Percentiles rank a stretch among this genome's conserved stretches.
Evolutionary conservation across 2,113 vertebrate species (phyloP).

Genomic region (Crypturellus undulatus): DNA sequence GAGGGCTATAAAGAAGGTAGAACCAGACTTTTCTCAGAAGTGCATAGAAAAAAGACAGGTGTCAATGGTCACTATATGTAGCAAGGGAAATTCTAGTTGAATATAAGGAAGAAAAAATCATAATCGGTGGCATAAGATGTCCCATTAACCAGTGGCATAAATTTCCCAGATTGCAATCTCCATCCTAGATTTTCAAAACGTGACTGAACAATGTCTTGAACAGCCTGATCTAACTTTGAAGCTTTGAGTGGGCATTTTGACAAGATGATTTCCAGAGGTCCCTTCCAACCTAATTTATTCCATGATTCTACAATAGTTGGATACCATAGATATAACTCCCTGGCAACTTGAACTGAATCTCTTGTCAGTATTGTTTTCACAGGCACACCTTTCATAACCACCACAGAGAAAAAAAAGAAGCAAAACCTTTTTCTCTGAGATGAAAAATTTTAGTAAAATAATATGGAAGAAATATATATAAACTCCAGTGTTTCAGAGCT

Average conservation of each 20-base stretch:
- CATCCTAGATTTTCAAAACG: conserved; percentile 16
- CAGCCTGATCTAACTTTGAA: conserved; percentile 24
- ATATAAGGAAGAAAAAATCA: not conserved
- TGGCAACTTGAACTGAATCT: not conserved
- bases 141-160: not conserved
- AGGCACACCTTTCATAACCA: conserved; percentile 60
- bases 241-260: conserved; percentile 16
- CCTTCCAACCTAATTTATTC: conserved; percentile 41
- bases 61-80: not conserved
- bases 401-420: not conserved
- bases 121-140: not conserved
- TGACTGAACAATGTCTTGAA: conserved; percentile 5
- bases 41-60: not conserved
- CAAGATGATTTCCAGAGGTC: conserved; percentile 31
- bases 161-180: not conserved
- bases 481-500: conserved; percentile 54
- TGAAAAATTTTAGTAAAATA: conserved; percentile 53
- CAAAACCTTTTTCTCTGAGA: not conserved
- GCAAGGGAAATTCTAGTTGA: not conserved
- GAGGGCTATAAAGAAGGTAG: not conserved
- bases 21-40: not conserved
- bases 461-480: conserved; percentile 42
- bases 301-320: conserved; percentile 41
- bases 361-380: conserved; percentile 56
- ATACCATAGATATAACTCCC: not conserved